phyloP scores from a whole-genome alignment of 2,888 invertebrate genomes.

The Platycheirus rosarum region DNA sequence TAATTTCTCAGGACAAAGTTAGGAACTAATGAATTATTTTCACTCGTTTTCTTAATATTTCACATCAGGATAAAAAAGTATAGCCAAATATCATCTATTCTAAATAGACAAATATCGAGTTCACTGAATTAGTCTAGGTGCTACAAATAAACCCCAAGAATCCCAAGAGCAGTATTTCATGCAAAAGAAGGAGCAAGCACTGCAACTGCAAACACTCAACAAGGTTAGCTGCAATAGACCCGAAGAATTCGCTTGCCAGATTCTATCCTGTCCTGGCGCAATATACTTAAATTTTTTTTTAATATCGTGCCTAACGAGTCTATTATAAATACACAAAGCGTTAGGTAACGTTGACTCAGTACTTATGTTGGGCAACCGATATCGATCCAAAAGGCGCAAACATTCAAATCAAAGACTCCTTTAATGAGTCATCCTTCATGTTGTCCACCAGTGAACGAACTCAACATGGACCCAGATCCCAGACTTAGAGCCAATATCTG shows the following conservation, averaged over 20 bases:
- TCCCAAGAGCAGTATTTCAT: conserved; percentile 95
- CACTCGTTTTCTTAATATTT: too few species aligned
- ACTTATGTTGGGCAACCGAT: conserved; percentile 98
- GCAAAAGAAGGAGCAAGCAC: conserved; percentile 93
- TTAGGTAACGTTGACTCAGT: conserved; percentile 97
- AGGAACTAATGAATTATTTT: too few species aligned
- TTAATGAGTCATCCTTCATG: conserved; percentile 84
- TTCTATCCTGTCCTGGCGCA: conserved; percentile 99
- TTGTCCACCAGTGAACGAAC: conserved; percentile 79
- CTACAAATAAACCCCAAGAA: conserved; percentile 95
- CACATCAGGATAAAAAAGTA: too few species aligned
- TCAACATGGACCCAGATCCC: conserved; percentile 80
- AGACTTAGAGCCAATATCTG: conserved; percentile 81
- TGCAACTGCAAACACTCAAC: conserved; percentile 93
- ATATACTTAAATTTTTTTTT: conserved; percentile 96
- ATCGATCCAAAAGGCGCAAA: conserved; percentile 99
- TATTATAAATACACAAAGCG: conserved; percentile 98
- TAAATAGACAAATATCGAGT: conserved; percentile 96
- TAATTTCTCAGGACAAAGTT: too few species aligned
- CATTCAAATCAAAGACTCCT: conserved; percentile 97
- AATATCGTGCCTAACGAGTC: conserved; percentile 97
- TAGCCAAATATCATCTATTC: conserved; percentile 98
- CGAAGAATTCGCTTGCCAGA: conserved; percentile 96
- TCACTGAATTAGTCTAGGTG: conserved; percentile 97
- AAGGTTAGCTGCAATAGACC: conserved; percentile 92